Evolutionary conservation across 2,888 invertebrate genomes (phyloP), one percentile per base, ranked within the genome.

Genomic region (Phymatocera aterrima): DNA sequence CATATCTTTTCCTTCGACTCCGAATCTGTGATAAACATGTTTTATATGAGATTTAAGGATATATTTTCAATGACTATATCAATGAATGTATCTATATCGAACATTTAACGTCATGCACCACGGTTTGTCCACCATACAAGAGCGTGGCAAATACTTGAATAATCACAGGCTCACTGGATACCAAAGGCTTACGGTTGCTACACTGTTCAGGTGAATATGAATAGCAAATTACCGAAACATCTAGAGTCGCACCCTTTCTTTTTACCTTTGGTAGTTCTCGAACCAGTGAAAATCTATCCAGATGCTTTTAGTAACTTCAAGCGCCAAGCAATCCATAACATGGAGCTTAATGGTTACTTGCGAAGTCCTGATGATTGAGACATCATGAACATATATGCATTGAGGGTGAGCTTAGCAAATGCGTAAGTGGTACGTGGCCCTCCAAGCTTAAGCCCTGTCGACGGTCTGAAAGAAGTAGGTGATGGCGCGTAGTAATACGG

Each of bases 1-100:
- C 57, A 51, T 54, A 31, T 78, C 51, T 65, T 72, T 43, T n/a
- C 34, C 34, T 48, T 34, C 10, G 31, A 43, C 31, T 51, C 10
- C 34, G 18, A 31, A 48, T 51, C 18, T 68, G 12, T 65, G 43
- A n/a, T n/a, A n/a, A n/a, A n/a, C n/a, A n/a, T n/a, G n/a, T n/a
- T n/a, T n/a, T n/a, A n/a, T n/a, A n/a, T n/a, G n/a, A n/a, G n/a
- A n/a, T n/a, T n/a, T n/a, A n/a, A n/a, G n/a, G n/a, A n/a, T n/a
- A n/a, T n/a, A n/a, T n/a, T n/a, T n/a, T n/a, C n/a, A n/a, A n/a
- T n/a, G n/a, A n/a, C n/a, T n/a, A n/a, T n/a, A n/a, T n/a, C n/a
- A n/a, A n/a, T n/a, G n/a, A n/a, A n/a, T n/a, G n/a, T n/a, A n/a
- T n/a, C n/a, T n/a, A n/a, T n/a, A n/a, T n/a, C n/a, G n/a, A n/a